Evolutionary conservation across 2,113 vertebrate species (phyloP), one percentile per base, ranked within the genome.

Genomic region (Grantiella picta): DNA sequence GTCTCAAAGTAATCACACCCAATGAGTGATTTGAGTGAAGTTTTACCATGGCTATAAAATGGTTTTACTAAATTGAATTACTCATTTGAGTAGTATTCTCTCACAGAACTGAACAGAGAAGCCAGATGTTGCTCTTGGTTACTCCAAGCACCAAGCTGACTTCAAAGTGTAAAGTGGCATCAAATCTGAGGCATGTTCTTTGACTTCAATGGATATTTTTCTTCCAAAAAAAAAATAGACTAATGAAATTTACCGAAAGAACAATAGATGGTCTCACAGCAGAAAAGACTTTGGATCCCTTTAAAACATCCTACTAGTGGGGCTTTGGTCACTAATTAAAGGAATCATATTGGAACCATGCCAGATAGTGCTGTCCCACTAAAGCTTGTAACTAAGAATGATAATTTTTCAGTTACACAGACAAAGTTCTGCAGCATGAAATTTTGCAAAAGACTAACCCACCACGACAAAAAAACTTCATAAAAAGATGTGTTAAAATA

Each of bases 11-110:
- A 88, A 36, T 66, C 86, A 59, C 68, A 49, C 22, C 20, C 38
- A 56, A 38, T 42, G 64, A 56, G 56, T 61, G 80, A 90, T 77
- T 4, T 44, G 56, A 83, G 49, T 4, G 12, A 76, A 90, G 21
- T 93, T 89, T 92, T 47, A 57, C 61, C 0, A 0, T 28, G 44
- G 35, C 44, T 92, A 29, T 65, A 66, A 73, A 90, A 86, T 6
- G 28, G 23, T 40, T 88, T 92, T 60, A 64, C 23, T 81, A 68
- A 91, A 90, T 38, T 68, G 60, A 92, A 93, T 89, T 72, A 91
- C 50, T 82, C 36, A 29, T 79, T 77, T 15, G 66, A 94, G 75
- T 10, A 81, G 50, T 10, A 68, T 21, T 81, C 56, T 86, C 45
- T 52, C 61, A 40, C 0, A 64, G 40, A 72, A 82, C n/a, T 36